These are phyloP conservation scores for Bettongia penicillata DNA, from an alignment of 2,113 vertebrate genomes.

Conservation along the genomic window DNA sequence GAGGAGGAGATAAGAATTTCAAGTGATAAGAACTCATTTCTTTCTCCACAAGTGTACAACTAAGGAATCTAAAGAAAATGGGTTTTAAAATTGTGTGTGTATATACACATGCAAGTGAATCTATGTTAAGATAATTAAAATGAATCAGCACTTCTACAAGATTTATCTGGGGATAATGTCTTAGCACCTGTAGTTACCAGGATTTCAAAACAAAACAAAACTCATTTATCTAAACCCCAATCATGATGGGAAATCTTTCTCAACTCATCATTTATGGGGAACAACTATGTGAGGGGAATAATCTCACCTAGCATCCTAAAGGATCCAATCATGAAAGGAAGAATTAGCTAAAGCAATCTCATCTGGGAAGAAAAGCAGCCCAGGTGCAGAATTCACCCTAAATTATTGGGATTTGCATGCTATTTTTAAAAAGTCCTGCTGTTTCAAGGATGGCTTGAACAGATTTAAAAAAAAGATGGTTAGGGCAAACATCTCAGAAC, in stretches of 20 bases:
- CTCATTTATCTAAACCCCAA: constrained; percentile 55
- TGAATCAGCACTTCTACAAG: constrained; percentile 23
- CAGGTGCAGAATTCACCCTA: constrained; percentile 26
- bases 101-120: too few relatives aligned
- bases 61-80: not conserved
- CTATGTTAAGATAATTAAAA: not conserved
- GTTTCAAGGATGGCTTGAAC: constrained; percentile 37
- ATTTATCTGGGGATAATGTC: constrained; percentile 26
- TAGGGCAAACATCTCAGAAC: not conserved
- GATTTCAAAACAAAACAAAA: constrained; percentile 29
- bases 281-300: constrained; percentile 47
- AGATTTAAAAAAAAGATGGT: not conserved
- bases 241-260: constrained; percentile 58
- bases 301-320: constrained; percentile 50
- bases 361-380: constrained; percentile 52
- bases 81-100: not conserved
- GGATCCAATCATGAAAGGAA: constrained; percentile 25
- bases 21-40: not conserved
- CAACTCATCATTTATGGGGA: constrained; percentile 45
- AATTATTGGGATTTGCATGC: constrained; percentile 25
- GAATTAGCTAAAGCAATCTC: constrained; percentile 55
- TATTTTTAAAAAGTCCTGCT: constrained; percentile 40
- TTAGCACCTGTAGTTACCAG: constrained; percentile 48
- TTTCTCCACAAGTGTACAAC: not conserved
- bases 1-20: not conserved